Evolutionary conservation across 2,888 invertebrate species (phyloP), one percentile per base, ranked within the genome.

Genomic region (Imbricaverruca yamaguchii): DNA sequence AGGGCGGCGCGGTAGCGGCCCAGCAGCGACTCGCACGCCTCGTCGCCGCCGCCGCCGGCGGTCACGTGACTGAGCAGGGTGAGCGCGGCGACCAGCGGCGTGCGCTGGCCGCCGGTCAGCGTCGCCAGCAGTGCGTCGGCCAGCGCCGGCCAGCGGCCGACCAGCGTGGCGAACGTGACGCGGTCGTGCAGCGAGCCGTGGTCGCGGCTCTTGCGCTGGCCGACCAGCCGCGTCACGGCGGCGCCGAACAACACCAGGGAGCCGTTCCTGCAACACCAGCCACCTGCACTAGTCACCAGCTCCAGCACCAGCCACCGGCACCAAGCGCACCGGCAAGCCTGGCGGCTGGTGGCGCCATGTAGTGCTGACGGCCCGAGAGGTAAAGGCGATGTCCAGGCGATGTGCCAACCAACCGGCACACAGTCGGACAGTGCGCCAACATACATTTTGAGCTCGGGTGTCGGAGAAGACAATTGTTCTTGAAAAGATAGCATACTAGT

Each of bases 221-320:
- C 94, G 83, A 93, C 91, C 83, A 94, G 88, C 86, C 93, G 91
- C 12, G 92, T 92, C 12, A 93, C 90, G 56, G 93, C 87, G 0
- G 92, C 91, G 82, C 94, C 93, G 87, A 93, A 93, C 6, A 94
- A 87, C 86, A 93, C 94, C 53, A 94, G 88, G 23, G 93, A 92
- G 56, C 93, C 94, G 89, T 94, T 94, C 84, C 93, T 92, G 84
- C 80, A 87, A 84, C n/a, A n/a, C n/a, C n/a, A n/a, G n/a, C n/a
- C n/a, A n/a, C n/a, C n/a, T n/a, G n/a, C n/a, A n/a, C n/a, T n/a
- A n/a, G n/a, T n/a, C n/a, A n/a, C n/a, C n/a, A n/a, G n/a, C n/a
- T n/a, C n/a, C n/a, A n/a, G n/a, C n/a, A n/a, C n/a, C n/a, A n/a
- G n/a, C n/a, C n/a, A n/a, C n/a, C n/a, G n/a, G n/a, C n/a, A n/a